Conservation (phyloP, 2,888 invertebrate genomes). For the Oxycera nigricornis region DNA sequence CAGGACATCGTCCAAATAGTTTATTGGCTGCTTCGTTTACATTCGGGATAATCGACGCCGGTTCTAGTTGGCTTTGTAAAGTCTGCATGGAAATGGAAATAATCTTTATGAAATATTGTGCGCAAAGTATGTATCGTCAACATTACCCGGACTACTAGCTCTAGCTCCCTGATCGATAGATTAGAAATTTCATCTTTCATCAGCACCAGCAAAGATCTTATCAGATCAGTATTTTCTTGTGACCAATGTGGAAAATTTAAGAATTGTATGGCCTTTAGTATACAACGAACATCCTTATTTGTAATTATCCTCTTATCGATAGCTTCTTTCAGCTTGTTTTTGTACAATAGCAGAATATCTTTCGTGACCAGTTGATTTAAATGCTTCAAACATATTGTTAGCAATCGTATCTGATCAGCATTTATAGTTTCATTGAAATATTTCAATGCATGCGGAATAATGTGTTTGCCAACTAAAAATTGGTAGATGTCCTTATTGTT, state of each 20-base stretch:
- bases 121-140: too few species aligned
- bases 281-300: conserved; percentile 50
- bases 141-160: conserved; percentile 58
- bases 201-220: conserved; percentile 58
- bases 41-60: conserved; percentile 61
- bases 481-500: conserved; percentile 59
- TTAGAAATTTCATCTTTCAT: conserved; percentile 57
- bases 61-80: conserved; percentile 64
- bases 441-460: conserved; percentile 59
- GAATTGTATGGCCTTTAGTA: conserved; percentile 59
- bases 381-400: conserved; percentile 63
- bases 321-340: conserved; percentile 56
- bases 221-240: conserved; percentile 56
- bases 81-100: conserved; percentile 54
- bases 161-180: conserved; percentile 60
- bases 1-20: conserved; percentile 57
- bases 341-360: conserved; percentile 59
- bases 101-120: background rate
- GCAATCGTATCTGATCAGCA: conserved; percentile 60
- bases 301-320: conserved; percentile 55
- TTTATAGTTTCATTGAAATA: conserved; percentile 56
- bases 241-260: conserved; percentile 64
- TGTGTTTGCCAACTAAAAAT: conserved; percentile 57
- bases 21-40: conserved; percentile 60
- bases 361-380: conserved; percentile 58